A percentile compares a stretch with the other conserved stretches of the same genome.
Evolutionary conservation across 2,797 vertebrate genomes (phyloP).

Genomic region (Eurystomus glaucurus): DNA sequence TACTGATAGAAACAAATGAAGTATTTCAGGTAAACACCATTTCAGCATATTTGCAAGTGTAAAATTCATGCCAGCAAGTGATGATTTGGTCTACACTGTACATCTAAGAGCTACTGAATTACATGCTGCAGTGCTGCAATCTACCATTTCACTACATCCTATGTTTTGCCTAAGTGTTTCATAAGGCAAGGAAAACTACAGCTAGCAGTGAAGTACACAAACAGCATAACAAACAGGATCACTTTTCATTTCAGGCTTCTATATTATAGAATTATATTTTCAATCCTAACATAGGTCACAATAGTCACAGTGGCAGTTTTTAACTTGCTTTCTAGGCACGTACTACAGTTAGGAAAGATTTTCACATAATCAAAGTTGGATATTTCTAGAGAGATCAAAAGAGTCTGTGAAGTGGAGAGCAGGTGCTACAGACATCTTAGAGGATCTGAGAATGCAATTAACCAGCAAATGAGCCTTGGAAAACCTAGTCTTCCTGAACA

Average conservation of each 20-base stretch:
- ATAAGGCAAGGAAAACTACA: background rate
- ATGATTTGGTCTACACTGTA: background rate
- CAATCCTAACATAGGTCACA: constrained; percentile 51
- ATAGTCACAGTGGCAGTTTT: constrained; percentile 52
- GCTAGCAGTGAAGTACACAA: background rate
- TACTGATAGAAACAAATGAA: background rate
- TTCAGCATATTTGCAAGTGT: background rate
- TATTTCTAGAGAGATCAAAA: constrained; percentile 84
- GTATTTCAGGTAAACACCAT: background rate
- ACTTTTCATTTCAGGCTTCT: constrained; percentile 24
- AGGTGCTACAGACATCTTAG: constrained; percentile 80
- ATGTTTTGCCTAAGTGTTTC: background rate
- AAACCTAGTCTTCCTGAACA: constrained; percentile 87
- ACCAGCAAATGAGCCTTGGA: constrained; percentile 93
- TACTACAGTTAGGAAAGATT: constrained; percentile 74
- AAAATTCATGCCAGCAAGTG: background rate
- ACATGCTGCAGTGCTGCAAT: background rate
- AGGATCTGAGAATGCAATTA: constrained; percentile 92
- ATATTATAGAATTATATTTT: constrained; percentile 36
- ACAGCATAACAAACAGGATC: constrained; percentile 34
- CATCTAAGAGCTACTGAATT: background rate
- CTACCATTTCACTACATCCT: background rate
- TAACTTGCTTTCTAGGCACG: constrained; percentile 77
- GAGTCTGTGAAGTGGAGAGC: constrained; percentile 81
- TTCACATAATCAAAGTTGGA: constrained; percentile 81